Base-by-base conservation (phyloP, 2,113 vertebrate species). In the Enhydra lutris region DNA sequence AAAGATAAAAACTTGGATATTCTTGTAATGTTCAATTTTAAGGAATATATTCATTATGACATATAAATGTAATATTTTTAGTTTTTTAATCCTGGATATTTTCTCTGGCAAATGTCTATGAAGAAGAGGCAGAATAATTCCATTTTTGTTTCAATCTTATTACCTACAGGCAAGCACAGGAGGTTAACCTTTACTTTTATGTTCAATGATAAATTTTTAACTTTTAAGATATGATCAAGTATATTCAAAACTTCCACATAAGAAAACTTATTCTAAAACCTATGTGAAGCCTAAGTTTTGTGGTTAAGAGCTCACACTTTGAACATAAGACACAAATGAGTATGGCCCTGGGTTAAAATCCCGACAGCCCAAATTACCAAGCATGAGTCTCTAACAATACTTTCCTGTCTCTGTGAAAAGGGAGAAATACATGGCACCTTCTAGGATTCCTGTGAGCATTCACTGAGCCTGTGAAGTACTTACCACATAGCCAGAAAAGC, bases 191-290 rank as follows among this genome's bases (percentile, higher is more conserved):
- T 95, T 79, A 89, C 2, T 67, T 80, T 92, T 45, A 65, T 4
- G 47, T 50, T 95, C 34, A 61, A 61, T 69, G 45, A 63, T 93
- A 93, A 74, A 79, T 67, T 52, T 83, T 96, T 73, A 96, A 95
- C 76, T 91, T 91, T 88, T 90, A 86, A 96, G 76, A 93, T 82
- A 74, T 9, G 29, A 71, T 65, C 50, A 85, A 45, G 47, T 47
- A 26, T 81, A 94, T 71, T 93, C 85, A 93, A 69, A 78, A 89
- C 11, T 69, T 83, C 67, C 26, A 69, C 23, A 8, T 78, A 90
- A 63, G 29, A 88, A 88, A 45, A 67, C 76, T 47, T 67, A 74
- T 24, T 73, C 57, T 97, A 67, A 86, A 91, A 39, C 52, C 29
- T 63, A 92, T 24, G 7, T 47, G 87, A 69, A n/a, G 67, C 73